Conservation (phyloP, 1,140 invertebrate species). For the Manduca sexta region DNA sequence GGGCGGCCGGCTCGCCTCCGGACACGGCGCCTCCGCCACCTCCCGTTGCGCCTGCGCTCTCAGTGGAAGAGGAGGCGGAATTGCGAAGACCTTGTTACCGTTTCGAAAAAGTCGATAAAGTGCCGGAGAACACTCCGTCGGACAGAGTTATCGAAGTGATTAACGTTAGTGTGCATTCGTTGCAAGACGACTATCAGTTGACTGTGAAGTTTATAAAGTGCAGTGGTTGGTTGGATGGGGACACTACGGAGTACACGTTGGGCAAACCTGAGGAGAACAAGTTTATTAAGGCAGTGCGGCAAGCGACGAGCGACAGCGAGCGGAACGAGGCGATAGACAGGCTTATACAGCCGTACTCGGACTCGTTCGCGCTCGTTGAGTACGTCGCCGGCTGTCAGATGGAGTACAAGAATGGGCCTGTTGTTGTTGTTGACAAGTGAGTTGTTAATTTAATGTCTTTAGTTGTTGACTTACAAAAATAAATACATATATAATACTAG, state of each 20-base stretch:
- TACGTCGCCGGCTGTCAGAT: constrained; percentile 87
- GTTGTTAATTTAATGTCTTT: constrained; percentile 32
- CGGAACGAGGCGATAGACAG: constrained; percentile 67
- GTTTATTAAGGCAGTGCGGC: constrained; percentile 46
- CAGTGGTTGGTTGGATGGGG: constrained; percentile 81
- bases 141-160: constrained; percentile 75
- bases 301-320: constrained; percentile 46
- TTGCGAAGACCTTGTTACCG: constrained; percentile 68
- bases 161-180: constrained; percentile 82
- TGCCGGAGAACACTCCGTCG: constrained; percentile 77
- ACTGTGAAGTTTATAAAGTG: constrained; percentile 92
- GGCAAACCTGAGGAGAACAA: constrained; percentile 60
- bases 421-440: constrained; percentile 95
- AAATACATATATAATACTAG: background rate
- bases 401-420: constrained; percentile 91
- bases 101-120: constrained; percentile 69
- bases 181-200: constrained; percentile 95
- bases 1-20: constrained; percentile 47
- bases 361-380: constrained; percentile 84
- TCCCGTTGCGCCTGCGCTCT: constrained; percentile 40
- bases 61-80: constrained; percentile 61
- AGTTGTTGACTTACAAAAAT: background rate
- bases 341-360: constrained; percentile 69
- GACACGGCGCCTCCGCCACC: constrained; percentile 52
- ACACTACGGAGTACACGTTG: constrained; percentile 49